Base-by-base conservation (phyloP, 2,113 vertebrate genomes). In the Ramphastos sulfuratus region DNA sequence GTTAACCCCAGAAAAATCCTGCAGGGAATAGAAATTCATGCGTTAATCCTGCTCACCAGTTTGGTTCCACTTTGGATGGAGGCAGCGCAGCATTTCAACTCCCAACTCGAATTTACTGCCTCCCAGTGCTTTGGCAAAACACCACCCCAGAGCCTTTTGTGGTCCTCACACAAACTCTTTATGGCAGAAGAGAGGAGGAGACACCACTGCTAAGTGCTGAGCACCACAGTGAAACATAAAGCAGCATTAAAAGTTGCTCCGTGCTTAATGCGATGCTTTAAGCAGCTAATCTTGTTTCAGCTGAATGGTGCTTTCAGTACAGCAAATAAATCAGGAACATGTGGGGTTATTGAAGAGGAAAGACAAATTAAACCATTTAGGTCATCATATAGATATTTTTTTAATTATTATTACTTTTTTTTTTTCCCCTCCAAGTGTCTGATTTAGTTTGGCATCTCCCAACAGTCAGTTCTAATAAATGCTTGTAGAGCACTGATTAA, bases 401-500 rank as follows among this genome's bases (percentile, higher is more conserved):
- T 61, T 35, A 6, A 2, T 15, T 61, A 37, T 78, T 80, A 83
- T 52, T 52, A 52, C 18, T 52, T 81, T 56, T 66, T 83, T 82
- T 77, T 85, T 94, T 79, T 39, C 37, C 37, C 37, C 37, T 39
- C 37, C 60, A 7, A 75, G 66, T 44, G 85, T 88, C 76, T 0
- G 13, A 95, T 94, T 95, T 94, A 92, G 91, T 87, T 89, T 94
- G 94, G 84, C 35, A 6, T 75, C 96, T 93, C 91, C 84, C 96
- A 94, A 90, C 96, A 94, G 95, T 95, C 93, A 94, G 76, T 81
- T 95, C 93, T 94, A 95, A 96, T 96, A 94, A 96, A 92, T 1
- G 1, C 89, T 86, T 93, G 71, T 72, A 39, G 50, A 92, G 94
- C 73, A 52, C 85, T 94, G 96, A 94, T 96, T 96, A 96, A 85